A percentile compares a stretch with the other conserved stretches of the same genome.
Conservation (phyloP, 2,113 vertebrate genomes). For the Sapayoa aenigma region DNA sequence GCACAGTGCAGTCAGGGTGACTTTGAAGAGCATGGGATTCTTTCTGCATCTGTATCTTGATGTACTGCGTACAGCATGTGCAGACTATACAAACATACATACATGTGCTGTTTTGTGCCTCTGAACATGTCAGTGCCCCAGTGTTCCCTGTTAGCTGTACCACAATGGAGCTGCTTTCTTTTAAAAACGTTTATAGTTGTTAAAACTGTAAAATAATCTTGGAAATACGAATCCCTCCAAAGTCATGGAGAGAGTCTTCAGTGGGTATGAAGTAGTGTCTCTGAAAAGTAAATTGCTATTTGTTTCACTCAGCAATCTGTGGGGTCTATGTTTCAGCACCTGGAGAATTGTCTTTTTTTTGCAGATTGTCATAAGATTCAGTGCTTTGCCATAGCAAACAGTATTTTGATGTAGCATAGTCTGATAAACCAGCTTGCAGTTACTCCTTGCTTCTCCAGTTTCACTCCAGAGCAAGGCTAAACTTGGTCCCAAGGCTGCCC, state of each 20-base stretch:
- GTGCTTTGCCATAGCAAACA: not conserved
- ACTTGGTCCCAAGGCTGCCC: accelerated
- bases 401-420: not conserved
- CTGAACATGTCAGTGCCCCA: not conserved
- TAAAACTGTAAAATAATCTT: not conserved
- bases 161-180: not conserved
- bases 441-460: not conserved
- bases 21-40: not conserved
- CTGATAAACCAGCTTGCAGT: not conserved
- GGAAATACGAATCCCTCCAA: not conserved
- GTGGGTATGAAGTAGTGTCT: not conserved
- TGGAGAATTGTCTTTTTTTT: not conserved
- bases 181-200: not conserved
- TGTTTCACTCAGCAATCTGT: not conserved
- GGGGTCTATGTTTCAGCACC: not conserved
- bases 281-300: not conserved
- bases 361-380: not conserved
- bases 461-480: not conserved
- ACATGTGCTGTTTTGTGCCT: not conserved
- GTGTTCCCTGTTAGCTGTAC: not conserved
- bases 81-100: not conserved
- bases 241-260: not conserved
- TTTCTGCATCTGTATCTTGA: not conserved
- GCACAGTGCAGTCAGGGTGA: not conserved
- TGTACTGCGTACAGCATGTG: too few species aligned